phyloP scores from a whole-genome alignment of 2,888 invertebrate species.

The Pilophorus perplexus region DNA sequence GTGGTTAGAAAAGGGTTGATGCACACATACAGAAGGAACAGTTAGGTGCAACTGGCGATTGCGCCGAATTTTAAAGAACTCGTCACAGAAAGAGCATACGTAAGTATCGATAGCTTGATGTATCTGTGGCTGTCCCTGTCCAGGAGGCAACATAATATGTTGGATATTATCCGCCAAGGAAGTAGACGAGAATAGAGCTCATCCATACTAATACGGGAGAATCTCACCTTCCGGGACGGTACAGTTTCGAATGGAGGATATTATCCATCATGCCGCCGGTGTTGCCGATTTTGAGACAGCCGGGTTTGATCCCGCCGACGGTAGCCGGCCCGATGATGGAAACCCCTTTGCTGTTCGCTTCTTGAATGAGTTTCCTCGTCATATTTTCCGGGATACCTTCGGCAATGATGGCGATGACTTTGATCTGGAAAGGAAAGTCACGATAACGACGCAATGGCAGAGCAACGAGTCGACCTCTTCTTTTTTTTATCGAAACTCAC shows the following conservation, averaged over 20 bases:
- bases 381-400: conserved; percentile 99
- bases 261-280: conserved; percentile 99
- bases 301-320: conserved; percentile 97
- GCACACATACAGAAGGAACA: too few relatives aligned
- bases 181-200: too few relatives aligned
- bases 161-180: too few relatives aligned
- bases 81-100: too few relatives aligned
- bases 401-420: conserved; percentile 96
- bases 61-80: too few relatives aligned
- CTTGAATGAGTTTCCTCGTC: conserved; percentile 86
- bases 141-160: too few relatives aligned
- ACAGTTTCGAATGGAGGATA: conserved; percentile 93
- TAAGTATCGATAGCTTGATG: too few relatives aligned
- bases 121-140: too few relatives aligned
- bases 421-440: conserved; percentile 65
- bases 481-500: conserved; percentile 50
- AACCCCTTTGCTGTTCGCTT: conserved; percentile 80
- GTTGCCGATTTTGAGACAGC: conserved; percentile 98
- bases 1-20: too few relatives aligned
- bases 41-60: too few relatives aligned
- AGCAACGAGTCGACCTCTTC: not conserved
- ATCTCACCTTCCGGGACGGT: conserved; percentile 85
- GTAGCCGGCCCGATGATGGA: conserved; percentile 91
- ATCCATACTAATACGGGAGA: too few relatives aligned
- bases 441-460: too few relatives aligned